phyloP scores from a whole-genome alignment of 2,888 invertebrate genomes.

The Eugnorisma glareosa region DNA sequence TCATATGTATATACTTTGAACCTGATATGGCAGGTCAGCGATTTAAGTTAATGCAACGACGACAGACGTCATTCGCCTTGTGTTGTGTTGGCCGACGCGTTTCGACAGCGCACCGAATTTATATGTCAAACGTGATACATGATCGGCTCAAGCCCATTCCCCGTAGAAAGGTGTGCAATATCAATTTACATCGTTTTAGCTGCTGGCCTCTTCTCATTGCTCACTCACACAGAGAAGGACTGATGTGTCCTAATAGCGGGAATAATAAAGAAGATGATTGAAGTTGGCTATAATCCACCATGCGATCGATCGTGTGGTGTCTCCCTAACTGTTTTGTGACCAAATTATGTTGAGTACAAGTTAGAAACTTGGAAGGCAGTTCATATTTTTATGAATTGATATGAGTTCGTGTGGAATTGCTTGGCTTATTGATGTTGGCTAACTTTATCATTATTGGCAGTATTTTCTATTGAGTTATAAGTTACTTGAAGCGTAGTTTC shows the following conservation, averaged over 20 bases:
- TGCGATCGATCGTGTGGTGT: neutral
- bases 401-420: slow-evolving; percentile 41
- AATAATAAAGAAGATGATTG: neutral
- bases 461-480: slow-evolving; percentile 26
- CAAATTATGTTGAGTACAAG: slow-evolving; percentile 34
- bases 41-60: neutral
- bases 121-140: neutral
- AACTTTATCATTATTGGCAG: slow-evolving; percentile 16
- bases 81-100: too few relatives aligned
- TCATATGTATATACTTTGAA: too few relatives aligned
- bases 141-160: neutral
- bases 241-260: neutral
- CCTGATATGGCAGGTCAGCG: neutral
- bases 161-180: neutral
- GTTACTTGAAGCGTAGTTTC: slow-evolving; percentile 15
- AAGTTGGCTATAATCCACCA: neutral
- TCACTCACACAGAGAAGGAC: neutral
- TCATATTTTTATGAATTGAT: slow-evolving; percentile 48
- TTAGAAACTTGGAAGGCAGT: slow-evolving; percentile 26
- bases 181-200: neutral
- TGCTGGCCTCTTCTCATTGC: neutral
- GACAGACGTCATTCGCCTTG: neutral
- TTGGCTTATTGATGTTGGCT: slow-evolving; percentile 18
- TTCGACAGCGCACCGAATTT: neutral
- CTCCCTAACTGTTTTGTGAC: slow-evolving; percentile 32